Evolutionary conservation across 2,888 invertebrate genomes (phyloP).

Genomic region (Drosophila mimetica): DNA sequence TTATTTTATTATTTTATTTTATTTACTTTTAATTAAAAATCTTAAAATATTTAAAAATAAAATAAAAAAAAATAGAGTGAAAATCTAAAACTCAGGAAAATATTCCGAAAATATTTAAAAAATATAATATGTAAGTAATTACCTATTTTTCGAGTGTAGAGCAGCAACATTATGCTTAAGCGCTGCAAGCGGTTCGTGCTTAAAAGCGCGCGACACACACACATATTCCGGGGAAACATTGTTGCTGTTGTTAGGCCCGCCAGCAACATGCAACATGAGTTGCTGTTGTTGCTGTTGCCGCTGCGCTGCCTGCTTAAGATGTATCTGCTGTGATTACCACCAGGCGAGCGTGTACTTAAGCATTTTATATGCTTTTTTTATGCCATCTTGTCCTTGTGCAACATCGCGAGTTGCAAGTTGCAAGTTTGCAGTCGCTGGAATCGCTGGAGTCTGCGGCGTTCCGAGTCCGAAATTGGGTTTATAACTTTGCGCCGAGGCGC

Average conservation of each 20-base stretch:
- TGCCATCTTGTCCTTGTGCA: constrained; percentile 73
- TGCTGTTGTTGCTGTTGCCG: constrained; percentile 55
- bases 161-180: constrained; percentile 43
- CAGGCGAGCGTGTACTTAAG: constrained; percentile 79
- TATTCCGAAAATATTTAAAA: too few relatives aligned
- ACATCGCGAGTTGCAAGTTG: constrained; percentile 23
- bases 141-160: neutral
- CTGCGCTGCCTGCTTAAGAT: constrained; percentile 70
- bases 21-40: too few relatives aligned
- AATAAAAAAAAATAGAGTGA: too few relatives aligned
- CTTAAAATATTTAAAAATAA: too few relatives aligned
- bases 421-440: constrained; percentile 11
- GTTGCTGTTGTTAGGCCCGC: constrained; percentile 48
- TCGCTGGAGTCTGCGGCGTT: constrained; percentile 11
- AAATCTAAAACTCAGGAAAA: too few relatives aligned
- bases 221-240: constrained; percentile 45
- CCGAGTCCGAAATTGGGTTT: constrained; percentile 69
- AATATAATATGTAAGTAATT: too few relatives aligned
- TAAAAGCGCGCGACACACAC: constrained; percentile 56
- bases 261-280: constrained; percentile 68
- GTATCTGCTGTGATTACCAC: constrained; percentile 77
- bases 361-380: constrained; percentile 76
- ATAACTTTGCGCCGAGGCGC: constrained; percentile 65
- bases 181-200: constrained; percentile 67
- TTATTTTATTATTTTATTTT: too few relatives aligned